A percentile compares a stretch with the other conserved stretches of the same genome.
Conservation (phyloP, 2,113 vertebrate genomes). For the Prinia subflava region DNA sequence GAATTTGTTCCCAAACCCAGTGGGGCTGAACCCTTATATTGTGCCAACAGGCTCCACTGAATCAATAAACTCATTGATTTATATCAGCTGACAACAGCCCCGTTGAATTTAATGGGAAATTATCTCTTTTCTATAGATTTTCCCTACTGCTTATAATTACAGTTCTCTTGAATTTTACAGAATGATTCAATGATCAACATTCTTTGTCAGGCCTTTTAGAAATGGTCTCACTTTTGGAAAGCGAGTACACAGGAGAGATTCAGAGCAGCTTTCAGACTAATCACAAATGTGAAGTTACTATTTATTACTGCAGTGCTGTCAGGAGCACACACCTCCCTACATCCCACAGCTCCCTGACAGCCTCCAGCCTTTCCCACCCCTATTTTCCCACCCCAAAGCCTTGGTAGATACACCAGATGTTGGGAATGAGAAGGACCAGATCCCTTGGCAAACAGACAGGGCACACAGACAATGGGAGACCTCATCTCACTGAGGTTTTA, state of each 20-base stretch:
- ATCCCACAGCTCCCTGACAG: accelerated
- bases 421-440: background rate
- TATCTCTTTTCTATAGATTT: conserved; percentile 15
- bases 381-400: background rate
- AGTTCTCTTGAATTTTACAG: background rate
- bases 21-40: background rate
- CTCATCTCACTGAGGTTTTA: background rate
- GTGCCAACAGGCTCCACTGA: background rate
- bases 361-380: background rate
- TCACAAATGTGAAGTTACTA: background rate
- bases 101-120: conserved; percentile 29
- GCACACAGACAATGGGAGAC: too few species aligned
- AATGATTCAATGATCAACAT: background rate
- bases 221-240: background rate
- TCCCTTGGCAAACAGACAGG: background rate
- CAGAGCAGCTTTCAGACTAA: background rate
- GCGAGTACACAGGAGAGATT: background rate
- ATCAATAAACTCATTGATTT: background rate
- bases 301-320: background rate
- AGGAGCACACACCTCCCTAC: background rate
- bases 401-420: background rate
- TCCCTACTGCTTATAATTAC: conserved; percentile 4
- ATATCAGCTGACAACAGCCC: background rate
- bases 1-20: background rate
- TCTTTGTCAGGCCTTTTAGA: background rate